A percentile compares a stretch with the other conserved stretches of the same genome.
Conservation (phyloP, 2,113 vertebrate species). For the Emydura subglobosa region DNA sequence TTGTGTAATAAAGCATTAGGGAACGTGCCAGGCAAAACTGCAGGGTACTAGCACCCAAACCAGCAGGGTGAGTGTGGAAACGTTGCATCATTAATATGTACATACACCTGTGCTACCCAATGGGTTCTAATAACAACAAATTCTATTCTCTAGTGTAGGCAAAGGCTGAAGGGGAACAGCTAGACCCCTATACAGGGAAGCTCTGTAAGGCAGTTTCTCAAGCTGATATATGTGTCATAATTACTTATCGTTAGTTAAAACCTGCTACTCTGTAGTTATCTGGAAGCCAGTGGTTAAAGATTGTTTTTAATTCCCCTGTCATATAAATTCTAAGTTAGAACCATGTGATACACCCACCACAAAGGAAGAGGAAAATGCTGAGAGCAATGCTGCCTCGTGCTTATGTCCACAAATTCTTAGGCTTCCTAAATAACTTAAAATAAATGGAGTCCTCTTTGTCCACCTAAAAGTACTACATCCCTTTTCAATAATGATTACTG, state of each 20-base stretch:
- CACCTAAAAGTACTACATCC: slow-evolving; percentile 1
- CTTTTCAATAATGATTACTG: slow-evolving; percentile 19
- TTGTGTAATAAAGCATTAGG: neutral
- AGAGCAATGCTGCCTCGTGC: neutral
- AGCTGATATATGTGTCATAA: slow-evolving; percentile 1
- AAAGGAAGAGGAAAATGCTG: slow-evolving; percentile 31
- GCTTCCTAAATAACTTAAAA: neutral
- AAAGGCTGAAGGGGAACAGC: neutral
- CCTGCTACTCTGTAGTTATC: neutral
- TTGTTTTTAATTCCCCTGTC: slow-evolving; percentile 38
- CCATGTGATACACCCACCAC: neutral
- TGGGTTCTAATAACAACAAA: rapidly evolving
- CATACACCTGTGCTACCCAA: neutral
- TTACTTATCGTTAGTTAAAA: slow-evolving; percentile 1
- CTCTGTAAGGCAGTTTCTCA: neutral
- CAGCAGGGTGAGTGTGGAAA: neutral
- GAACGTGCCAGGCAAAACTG: neutral
- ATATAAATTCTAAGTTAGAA: slow-evolving; percentile 38
- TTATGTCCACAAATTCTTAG: neutral
- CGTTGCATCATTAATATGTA: neutral
- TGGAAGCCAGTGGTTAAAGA: slow-evolving; percentile 4
- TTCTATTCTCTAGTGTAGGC: rapidly evolving
- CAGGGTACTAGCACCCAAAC: rapidly evolving
- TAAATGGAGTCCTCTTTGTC: slow-evolving; percentile 27
- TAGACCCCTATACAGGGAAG: neutral